These are phyloP conservation scores for Copidosoma floridanum DNA, from an alignment of 1,140 invertebrate genomes.

Conservation along the genomic window DNA sequence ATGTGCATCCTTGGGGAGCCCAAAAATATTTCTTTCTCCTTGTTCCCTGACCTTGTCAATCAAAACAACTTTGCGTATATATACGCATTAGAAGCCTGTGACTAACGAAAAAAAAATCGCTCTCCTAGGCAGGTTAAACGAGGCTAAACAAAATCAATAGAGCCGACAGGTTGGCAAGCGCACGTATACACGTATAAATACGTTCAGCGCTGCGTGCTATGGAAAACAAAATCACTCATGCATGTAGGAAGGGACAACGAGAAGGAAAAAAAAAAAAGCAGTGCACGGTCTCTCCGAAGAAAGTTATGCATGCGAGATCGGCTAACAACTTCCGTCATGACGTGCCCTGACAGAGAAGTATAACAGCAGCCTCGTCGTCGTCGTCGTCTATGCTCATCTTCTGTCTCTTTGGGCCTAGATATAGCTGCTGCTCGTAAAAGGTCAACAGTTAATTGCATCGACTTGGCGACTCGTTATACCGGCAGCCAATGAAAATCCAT, in stretches of 20 bases:
- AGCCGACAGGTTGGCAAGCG: constrained; percentile 9
- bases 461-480: constrained; percentile 10
- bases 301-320: constrained; percentile 18
- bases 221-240: constrained; percentile 16
- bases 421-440: constrained; percentile 16
- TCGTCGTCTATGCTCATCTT: not conserved
- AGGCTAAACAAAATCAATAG: constrained; percentile 20
- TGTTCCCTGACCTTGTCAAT: too few species aligned
- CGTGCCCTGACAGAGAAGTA: not conserved
- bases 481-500: constrained; percentile 8
- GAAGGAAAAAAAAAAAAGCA: constrained; percentile 11
- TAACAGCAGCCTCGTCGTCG: not conserved
- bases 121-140: constrained; percentile 1
- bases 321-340: constrained; percentile 22
- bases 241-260: not conserved
- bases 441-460: constrained; percentile 23
- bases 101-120: too few species aligned
- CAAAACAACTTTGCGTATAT: too few species aligned
- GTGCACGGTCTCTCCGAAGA: not conserved
- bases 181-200: not conserved
- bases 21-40: too few species aligned
- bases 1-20: too few species aligned
- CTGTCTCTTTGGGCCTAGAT: not conserved
- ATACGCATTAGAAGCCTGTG: too few species aligned
- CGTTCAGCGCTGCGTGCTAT: too few species aligned